Evolutionary conservation across 2,797 vertebrate genomes (phyloP).

Genomic region (Diceros bicornis): DNA sequence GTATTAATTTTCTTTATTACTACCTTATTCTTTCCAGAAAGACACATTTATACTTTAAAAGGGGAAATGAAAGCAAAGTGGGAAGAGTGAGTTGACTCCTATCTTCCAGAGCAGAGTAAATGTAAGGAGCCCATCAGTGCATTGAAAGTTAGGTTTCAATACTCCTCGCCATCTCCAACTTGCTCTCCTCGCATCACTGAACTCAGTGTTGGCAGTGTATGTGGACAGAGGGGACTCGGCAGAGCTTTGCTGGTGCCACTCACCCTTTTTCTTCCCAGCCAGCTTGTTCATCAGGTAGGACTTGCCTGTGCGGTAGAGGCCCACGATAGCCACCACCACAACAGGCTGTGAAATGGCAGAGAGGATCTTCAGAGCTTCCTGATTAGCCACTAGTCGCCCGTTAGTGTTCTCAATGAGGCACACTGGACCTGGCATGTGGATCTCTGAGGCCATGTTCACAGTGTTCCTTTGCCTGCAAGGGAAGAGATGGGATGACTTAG

Average conservation of each 20-base stretch:
- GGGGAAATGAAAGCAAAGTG: not conserved
- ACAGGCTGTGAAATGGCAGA: conserved; percentile 64
- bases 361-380: conserved; percentile 72
- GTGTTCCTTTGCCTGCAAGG: not conserved
- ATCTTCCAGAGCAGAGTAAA: not conserved
- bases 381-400: conserved; percentile 38
- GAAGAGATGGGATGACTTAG: not conserved
- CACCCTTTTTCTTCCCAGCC: conserved; percentile 57
- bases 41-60: not conserved
- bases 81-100: not conserved
- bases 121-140: not conserved
- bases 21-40: not conserved
- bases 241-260: no score
- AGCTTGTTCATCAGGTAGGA: conserved; percentile 87
- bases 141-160: not conserved
- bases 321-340: conserved; percentile 84
- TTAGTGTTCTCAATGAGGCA: conserved; percentile 79
- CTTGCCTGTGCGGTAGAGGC: conserved; percentile 80
- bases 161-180: not conserved
- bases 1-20: not conserved
- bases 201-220: no score
- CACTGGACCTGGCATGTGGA: conserved; percentile 61
- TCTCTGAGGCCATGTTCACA: not conserved
- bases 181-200: not conserved
- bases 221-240: conserved; percentile 56